Conservation (phyloP, 2,888 invertebrate genomes). For the Apeira syringaria region DNA sequence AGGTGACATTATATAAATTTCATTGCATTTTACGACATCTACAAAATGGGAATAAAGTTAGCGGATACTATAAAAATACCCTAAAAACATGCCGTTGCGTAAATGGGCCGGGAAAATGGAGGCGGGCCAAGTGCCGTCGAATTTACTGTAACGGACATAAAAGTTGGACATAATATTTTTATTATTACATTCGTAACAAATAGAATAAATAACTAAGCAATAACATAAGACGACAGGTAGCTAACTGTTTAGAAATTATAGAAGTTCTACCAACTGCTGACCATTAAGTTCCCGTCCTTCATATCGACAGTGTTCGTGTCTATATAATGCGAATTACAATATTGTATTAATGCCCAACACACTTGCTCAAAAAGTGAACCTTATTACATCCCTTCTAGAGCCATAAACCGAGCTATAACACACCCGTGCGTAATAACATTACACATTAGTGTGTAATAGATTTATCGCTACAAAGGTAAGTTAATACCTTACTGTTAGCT, state of each 20-base stretch:
- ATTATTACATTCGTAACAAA: constrained; percentile 21
- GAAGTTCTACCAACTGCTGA: too few relatives aligned
- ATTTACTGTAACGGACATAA: constrained; percentile 42
- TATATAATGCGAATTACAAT: too few relatives aligned
- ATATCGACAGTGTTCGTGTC: too few relatives aligned
- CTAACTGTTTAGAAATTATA: background rate
- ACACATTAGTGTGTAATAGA: too few relatives aligned
- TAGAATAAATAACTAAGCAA: constrained; percentile 6
- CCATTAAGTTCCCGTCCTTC: too few relatives aligned
- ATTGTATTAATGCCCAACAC: too few relatives aligned
- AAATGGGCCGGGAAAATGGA: constrained; percentile 38
- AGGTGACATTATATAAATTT: background rate
- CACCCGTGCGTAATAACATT: too few relatives aligned
- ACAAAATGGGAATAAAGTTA: constrained; percentile 30
- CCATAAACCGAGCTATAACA: too few relatives aligned
- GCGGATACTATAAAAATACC: constrained; percentile 36
- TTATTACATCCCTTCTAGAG: too few relatives aligned
- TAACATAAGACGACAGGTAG: constrained; percentile 10
- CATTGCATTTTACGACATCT: constrained; percentile 12
- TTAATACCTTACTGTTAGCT: too few relatives aligned
- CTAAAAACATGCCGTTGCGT: constrained; percentile 32
- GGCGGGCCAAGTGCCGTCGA: constrained; percentile 36
- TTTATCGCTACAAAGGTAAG: too few relatives aligned
- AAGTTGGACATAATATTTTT: constrained; percentile 40
- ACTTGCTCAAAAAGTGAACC: too few relatives aligned